These are phyloP conservation scores for Teleiodes luculella DNA, from an alignment of 2,888 invertebrate species.

Conservation along the genomic window DNA sequence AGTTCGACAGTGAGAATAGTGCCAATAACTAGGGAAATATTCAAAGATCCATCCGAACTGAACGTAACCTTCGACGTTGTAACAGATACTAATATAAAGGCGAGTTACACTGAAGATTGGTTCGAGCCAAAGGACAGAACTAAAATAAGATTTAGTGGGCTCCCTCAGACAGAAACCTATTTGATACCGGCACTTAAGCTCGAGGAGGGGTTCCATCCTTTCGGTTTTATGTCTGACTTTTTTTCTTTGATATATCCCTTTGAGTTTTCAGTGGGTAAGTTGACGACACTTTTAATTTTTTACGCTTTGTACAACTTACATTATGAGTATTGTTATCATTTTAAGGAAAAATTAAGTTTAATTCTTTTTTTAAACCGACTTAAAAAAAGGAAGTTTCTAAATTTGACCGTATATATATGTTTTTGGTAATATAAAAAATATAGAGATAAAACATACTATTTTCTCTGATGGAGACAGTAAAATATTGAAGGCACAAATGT, in stretches of 20 bases:
- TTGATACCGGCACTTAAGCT: conserved; percentile 76
- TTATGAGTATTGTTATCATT: background rate
- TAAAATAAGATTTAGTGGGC: conserved; percentile 68
- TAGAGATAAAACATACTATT: no score
- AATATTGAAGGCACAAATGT: no score
- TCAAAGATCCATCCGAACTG: conserved; percentile 36
- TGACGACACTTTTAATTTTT: conserved; percentile 2
- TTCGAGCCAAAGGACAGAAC: conserved; percentile 58
- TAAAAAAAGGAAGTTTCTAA: no score
- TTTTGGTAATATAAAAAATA: no score
- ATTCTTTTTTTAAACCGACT: background rate
- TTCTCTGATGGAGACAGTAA: no score
- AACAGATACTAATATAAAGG: conserved; percentile 48
- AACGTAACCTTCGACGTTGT: conserved; percentile 45
- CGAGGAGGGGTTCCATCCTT: conserved; percentile 80
- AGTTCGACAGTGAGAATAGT: conserved; percentile 42
- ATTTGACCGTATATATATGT: no score
- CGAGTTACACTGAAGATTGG: conserved; percentile 61
- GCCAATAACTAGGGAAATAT: conserved; percentile 60
- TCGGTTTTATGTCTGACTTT: conserved; percentile 80
- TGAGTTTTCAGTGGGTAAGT: conserved; percentile 82
- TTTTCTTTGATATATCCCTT: conserved; percentile 81
- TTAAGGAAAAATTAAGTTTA: background rate
- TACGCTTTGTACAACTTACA: background rate
- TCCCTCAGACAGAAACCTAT: conserved; percentile 69